These are phyloP conservation scores for Tipula lateralis DNA, from an alignment of 2,888 invertebrate species.

Conservation along the genomic window DNA sequence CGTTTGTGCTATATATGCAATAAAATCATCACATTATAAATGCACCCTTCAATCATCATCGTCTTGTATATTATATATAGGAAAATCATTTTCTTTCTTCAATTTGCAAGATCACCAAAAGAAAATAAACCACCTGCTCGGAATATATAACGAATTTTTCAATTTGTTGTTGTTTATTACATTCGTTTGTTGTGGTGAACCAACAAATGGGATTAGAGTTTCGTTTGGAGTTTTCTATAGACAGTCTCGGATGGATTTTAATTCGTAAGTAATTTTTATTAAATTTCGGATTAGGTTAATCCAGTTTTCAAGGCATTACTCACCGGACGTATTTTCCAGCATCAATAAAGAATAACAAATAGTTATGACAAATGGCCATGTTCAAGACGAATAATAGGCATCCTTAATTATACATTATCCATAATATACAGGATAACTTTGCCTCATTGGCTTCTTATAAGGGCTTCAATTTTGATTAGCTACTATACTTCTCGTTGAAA, in stretches of 20 bases:
- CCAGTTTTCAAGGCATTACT: background rate
- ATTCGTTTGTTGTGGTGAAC: background rate
- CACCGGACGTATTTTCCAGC: too few species aligned
- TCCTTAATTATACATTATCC: background rate
- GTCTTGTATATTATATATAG: background rate
- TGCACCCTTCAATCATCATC: background rate
- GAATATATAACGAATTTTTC: background rate
- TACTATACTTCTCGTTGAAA: too few species aligned
- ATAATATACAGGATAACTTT: too few species aligned
- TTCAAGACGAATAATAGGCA: background rate
- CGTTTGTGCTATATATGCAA: background rate
- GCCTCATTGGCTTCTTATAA: too few species aligned
- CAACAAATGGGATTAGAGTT: background rate
- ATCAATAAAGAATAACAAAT: background rate
- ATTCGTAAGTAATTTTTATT: background rate
- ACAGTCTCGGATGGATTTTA: background rate
- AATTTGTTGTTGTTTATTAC: background rate
- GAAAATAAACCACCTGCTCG: conserved; percentile 11
- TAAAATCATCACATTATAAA: conserved; percentile 19
- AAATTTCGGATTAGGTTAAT: background rate
- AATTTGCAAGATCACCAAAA: background rate
- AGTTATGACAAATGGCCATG: background rate
- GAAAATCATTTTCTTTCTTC: background rate
- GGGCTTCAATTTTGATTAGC: too few species aligned
- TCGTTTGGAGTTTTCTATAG: background rate